A percentile compares a stretch with the other conserved stretches of the same genome.
These are phyloP conservation scores for Varanus salvator DNA, from an alignment of 2,113 vertebrate genomes.

Conservation along the genomic window DNA sequence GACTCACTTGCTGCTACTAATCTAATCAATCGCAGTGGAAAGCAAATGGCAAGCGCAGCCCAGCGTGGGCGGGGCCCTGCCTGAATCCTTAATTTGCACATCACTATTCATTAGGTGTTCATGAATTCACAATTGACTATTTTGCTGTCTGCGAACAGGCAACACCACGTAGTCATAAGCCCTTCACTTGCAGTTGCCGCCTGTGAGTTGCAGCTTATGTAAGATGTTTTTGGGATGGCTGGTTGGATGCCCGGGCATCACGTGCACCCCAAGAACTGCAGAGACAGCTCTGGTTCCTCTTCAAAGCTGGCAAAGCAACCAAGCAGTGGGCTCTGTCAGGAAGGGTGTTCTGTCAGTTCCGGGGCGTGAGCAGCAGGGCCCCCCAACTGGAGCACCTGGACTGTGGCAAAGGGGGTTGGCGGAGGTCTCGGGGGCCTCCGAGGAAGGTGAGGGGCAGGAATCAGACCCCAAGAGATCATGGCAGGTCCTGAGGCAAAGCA, in stretches of 20 bases:
- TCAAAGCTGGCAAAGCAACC: background rate
- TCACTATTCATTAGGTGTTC: background rate
- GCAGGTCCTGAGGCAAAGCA: no score
- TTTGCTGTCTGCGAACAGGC: background rate
- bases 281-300: background rate
- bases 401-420: no score
- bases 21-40: background rate
- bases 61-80: background rate
- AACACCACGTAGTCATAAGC: background rate
- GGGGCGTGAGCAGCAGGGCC: no score
- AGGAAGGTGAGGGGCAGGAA: no score
- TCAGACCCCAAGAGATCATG: no score
- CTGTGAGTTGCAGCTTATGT: background rate
- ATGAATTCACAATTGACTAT: background rate
- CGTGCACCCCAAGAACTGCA: background rate
- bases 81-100: background rate
- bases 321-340: background rate
- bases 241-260: background rate
- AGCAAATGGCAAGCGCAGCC: background rate
- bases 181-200: background rate
- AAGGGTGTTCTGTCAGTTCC: background rate
- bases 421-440: no score
- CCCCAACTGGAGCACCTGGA: no score
- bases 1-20: background rate
- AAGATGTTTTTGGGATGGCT: constrained; percentile 11